Base-by-base conservation (phyloP, 35 echinoderm and acorn worm species). In the Anneissia japonica region DNA sequence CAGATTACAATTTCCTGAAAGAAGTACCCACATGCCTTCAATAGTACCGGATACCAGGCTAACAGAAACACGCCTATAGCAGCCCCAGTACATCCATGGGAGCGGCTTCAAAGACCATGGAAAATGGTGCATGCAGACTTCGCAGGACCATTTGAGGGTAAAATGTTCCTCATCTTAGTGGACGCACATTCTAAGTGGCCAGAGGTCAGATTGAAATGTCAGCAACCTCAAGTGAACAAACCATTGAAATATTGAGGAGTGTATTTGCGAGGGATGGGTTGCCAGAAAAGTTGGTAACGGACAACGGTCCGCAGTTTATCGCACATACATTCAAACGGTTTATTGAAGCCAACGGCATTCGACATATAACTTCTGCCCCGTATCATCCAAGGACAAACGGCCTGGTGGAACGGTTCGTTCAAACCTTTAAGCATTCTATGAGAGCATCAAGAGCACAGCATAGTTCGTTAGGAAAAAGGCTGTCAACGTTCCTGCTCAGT, bases 111-210 rank as follows among this genome's bases (percentile, higher is more conserved):
- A 0, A 14, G 17, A 41, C 74, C 73, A 41, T 86, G 75, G 83
- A 37, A 80, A 6, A 0, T 75, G 3, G 39, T 91, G 0, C 83
- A 91, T 37, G 38, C 86, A 3, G 84, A 91, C 39, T 91, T 91
- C 37, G 89, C 84, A 45, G 77, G 76, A 7, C 77, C 39, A 19
- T 81, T 86, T 74, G 32, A 37, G 14, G 89, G 76, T 75, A 29
- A 83, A 21, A 91, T 74, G 74, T 86, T 74, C 75, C 75, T 85
- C 31, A 37, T 85, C 13, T 7, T 75, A 14, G 83, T 43, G 0
- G 83, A 74, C 37, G 83, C 46, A 4, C 32, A 85, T 38, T 85
- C 46, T 21, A 74, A 74, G 75, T 85, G 46, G 83, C 83, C 83
- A 74, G 83, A 74, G 32, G 83, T 85, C 21, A 75, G 32, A 35